Evolutionary conservation across 2,888 invertebrate species (phyloP).

Genomic region (Agriopis leucophaearia): DNA sequence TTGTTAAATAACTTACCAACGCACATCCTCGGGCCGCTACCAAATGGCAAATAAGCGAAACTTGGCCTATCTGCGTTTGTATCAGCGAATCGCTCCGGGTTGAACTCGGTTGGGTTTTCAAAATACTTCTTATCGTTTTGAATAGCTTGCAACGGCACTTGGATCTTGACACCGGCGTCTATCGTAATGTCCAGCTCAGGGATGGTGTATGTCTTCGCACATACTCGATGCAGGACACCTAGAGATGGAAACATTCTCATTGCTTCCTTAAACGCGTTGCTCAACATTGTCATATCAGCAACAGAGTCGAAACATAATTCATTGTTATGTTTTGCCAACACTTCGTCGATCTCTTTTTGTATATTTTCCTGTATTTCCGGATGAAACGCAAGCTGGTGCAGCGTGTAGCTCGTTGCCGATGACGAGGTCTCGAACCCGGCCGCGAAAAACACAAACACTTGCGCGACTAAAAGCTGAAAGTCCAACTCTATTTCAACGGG

Average conservation of each 20-base stretch:
- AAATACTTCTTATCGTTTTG: slow-evolving; percentile 70
- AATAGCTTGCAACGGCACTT: slow-evolving; percentile 67
- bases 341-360: slow-evolving; percentile 69
- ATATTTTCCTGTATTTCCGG: slow-evolving; percentile 68
- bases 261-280: slow-evolving; percentile 66
- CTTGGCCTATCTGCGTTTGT: slow-evolving; percentile 48
- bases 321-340: slow-evolving; percentile 61
- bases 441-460: slow-evolving; percentile 70
- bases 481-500: slow-evolving; percentile 63
- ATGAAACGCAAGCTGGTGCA: slow-evolving; percentile 72
- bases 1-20: slow-evolving; percentile 58
- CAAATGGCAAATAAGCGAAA: slow-evolving; percentile 67
- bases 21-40: slow-evolving; percentile 69
- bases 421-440: slow-evolving; percentile 83
- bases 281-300: slow-evolving; percentile 61
- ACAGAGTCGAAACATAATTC: slow-evolving; percentile 70
- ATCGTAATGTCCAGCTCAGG: slow-evolving; percentile 60
- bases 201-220: slow-evolving; percentile 59
- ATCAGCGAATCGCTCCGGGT: slow-evolving; percentile 62
- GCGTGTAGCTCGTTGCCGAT: slow-evolving; percentile 68
- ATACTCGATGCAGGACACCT: slow-evolving; percentile 63
- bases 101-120: slow-evolving; percentile 61
- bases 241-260: slow-evolving; percentile 67
- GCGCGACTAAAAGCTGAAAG: slow-evolving; percentile 59
- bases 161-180: slow-evolving; percentile 67